Evolutionary conservation across 2,888 invertebrate species (phyloP), one percentile per base, ranked within the genome.

Genomic region (Yponomeuta malinellus): DNA sequence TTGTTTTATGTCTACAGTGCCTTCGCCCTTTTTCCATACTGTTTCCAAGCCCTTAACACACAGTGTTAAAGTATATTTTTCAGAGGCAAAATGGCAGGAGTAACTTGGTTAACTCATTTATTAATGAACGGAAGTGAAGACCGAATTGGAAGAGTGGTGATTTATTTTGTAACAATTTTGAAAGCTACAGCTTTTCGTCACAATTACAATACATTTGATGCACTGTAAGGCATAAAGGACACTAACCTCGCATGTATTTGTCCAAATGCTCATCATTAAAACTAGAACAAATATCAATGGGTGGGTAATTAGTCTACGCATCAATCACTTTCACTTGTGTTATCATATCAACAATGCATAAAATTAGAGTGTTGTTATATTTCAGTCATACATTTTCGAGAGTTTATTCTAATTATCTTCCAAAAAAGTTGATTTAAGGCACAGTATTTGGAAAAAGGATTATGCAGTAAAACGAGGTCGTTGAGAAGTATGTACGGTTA

Each of bases 111-210:
- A 63, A 2, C 73, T 76, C 75, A 78, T 78, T 77, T 76, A 75
- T 73, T 79, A 79, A 80, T 79, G 77, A 79, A 75, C 73, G 75
- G 75, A 78, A 72, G 74, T 71, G 66, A 69, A 63, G 15, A 31
- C 48, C 48, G 23, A 59, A 64, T 70, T 29, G 48, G 43, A 65
- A 3, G 67, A 69, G 63, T 37, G 37, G 33, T 63, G 59, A 63
- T 69, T 37, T 69, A 33, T 69, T 31, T 69, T 63, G 48, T 63
- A 69, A 69, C 15, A 63, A 69, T 67, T 48, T 68, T 68, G 23
- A 29, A 48, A 48, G 48, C 9, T 48, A 3, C 43, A 15, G 33
- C 9, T 69, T 37, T 63, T 33, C 12, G 2, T 33, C 4, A n/a
- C 33, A n/a, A 48, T 48, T 6, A n/a, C 33, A n/a, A 48, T 48